Conservation (phyloP, 2,113 vertebrate species). For the Panthera uncia region DNA sequence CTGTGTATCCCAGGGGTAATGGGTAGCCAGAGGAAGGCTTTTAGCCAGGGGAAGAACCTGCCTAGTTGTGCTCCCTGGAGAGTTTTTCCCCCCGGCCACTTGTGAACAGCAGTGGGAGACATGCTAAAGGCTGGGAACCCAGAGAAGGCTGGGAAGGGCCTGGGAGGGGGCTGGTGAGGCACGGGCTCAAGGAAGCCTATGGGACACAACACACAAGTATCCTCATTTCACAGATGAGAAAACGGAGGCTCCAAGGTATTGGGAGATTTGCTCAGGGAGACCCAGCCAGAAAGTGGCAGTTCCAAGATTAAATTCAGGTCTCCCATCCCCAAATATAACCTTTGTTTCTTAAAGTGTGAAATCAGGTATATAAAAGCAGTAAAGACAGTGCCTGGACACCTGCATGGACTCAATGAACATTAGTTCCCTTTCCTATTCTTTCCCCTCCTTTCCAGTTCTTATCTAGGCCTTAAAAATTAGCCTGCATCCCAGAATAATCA, state of each 20-base stretch:
- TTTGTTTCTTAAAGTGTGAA: neutral
- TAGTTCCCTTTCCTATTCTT: neutral
- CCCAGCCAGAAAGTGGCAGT: neutral
- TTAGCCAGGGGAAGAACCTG: neutral
- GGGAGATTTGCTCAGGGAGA: neutral
- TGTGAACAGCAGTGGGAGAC: neutral
- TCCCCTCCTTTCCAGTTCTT: neutral
- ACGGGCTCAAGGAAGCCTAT: neutral
- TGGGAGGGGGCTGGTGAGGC: accelerated
- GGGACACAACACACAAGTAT: neutral
- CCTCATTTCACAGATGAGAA: neutral
- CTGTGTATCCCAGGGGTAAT: too few relatives aligned
- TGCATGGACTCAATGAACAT: neutral
- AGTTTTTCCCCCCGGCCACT: too few relatives aligned
- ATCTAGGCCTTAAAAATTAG: neutral
- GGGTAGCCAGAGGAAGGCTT: neutral
- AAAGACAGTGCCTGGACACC: too few relatives aligned
- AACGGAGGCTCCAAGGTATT: neutral
- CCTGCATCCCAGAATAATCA: neutral
- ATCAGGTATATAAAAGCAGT: accelerated
- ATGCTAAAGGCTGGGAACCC: neutral
- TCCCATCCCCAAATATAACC: neutral
- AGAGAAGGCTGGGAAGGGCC: neutral
- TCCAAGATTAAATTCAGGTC: neutral
- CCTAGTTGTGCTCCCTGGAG: neutral